These are phyloP conservation scores for Mesocentrotus franciscanus DNA, from an alignment of 53 echinoderm and acorn worm genomes.

Conservation along the genomic window DNA sequence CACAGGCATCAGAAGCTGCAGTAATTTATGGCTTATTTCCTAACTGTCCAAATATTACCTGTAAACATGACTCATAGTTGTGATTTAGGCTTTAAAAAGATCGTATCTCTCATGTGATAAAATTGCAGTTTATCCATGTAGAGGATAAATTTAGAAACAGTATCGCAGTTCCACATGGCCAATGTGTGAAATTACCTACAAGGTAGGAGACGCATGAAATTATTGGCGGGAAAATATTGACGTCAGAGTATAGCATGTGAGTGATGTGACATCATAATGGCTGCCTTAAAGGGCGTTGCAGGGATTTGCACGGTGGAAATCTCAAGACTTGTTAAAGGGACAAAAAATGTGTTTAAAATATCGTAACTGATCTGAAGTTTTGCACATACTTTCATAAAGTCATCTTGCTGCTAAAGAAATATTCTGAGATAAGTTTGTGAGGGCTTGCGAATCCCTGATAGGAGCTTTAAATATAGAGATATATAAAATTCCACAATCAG, in stretches of 20 bases:
- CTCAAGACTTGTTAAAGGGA: too few relatives aligned
- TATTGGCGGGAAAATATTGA: neutral
- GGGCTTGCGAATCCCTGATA: too few relatives aligned
- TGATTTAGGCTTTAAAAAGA: neutral
- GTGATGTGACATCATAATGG: neutral
- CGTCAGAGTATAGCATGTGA: conserved; percentile 30
- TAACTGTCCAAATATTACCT: conserved; percentile 13
- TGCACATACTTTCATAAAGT: too few relatives aligned
- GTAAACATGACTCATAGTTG: conserved; percentile 41
- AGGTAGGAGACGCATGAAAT: neutral
- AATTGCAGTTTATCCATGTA: neutral
- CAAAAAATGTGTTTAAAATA: too few relatives aligned
- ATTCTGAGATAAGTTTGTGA: too few relatives aligned
- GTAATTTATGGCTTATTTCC: conserved; percentile 29
- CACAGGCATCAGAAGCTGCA: neutral
- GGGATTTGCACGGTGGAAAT: too few relatives aligned
- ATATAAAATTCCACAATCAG: neutral
- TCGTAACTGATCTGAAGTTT: too few relatives aligned
- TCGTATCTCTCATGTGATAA: neutral
- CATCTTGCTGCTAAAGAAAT: too few relatives aligned
- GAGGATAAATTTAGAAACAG: neutral
- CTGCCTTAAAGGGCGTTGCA: neutral
- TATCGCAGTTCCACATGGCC: neutral
- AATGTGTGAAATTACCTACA: neutral
- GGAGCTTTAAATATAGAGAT: neutral